Conservation (phyloP, 2,113 vertebrate species). For the Lepidothrix coronata region DNA sequence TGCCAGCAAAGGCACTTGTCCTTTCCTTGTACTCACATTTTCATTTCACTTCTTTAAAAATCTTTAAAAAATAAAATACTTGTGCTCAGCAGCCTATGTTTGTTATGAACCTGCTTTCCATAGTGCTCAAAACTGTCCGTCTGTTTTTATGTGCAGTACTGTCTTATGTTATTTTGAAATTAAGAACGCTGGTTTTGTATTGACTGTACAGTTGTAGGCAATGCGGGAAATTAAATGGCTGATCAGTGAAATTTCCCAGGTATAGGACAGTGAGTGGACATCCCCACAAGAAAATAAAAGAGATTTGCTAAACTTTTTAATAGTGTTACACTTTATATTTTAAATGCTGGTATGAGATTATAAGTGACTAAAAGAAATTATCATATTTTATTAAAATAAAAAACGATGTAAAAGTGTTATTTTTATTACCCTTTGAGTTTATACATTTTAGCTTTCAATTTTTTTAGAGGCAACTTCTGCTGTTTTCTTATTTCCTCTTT, state of each 20-base stretch:
- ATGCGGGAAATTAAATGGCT: background rate
- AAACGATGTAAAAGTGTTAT: background rate
- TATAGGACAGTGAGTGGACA: background rate
- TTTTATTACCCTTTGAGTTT: background rate
- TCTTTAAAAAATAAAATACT: background rate
- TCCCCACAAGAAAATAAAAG: background rate
- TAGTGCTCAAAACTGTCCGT: background rate
- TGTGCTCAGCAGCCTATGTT: slow-evolving; percentile 12
- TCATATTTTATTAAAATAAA: background rate
- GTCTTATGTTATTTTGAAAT: background rate
- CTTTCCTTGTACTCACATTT: background rate
- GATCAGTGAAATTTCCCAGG: background rate
- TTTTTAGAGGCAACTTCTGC: background rate
- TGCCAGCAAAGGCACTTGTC: background rate
- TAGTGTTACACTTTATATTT: background rate
- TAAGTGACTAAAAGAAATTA: background rate
- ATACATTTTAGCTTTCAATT: background rate
- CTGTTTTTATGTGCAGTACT: background rate
- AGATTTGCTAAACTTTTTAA: background rate
- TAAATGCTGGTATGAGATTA: background rate
- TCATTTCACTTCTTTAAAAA: background rate
- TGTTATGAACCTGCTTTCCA: background rate
- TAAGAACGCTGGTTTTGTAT: background rate
- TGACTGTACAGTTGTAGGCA: background rate
- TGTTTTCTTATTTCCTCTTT: background rate